Percentiles rank a stretch among this genome's conserved stretches.
Evolutionary conservation across 2,888 invertebrate species (phyloP).

Genomic region (Saturnia japonica): DNA sequence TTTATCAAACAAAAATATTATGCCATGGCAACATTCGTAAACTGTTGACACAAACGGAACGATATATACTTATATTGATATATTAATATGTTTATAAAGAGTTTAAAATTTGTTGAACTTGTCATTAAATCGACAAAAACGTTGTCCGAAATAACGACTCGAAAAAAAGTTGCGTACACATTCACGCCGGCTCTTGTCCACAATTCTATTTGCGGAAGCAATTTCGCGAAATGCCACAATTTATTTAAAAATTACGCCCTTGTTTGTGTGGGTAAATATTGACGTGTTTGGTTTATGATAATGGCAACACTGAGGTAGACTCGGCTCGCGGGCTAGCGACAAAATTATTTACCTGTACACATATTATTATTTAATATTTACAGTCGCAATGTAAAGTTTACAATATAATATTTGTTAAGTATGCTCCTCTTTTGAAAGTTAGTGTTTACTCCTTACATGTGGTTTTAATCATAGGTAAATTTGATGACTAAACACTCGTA

Average conservation of each 20-base stretch:
- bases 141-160: conserved; percentile 53
- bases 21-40: conserved; percentile 15
- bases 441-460: conserved; percentile 70
- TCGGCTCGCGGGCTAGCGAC: conserved; percentile 65
- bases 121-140: conserved; percentile 50
- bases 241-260: conserved; percentile 83
- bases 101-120: conserved; percentile 25
- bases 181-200: conserved; percentile 68
- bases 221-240: conserved; percentile 82
- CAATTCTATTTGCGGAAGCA: conserved; percentile 79
- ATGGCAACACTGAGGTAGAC: conserved; percentile 78
- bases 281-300: conserved; percentile 82
- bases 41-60: conserved; percentile 13
- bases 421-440: conserved; percentile 77
- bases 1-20: conserved; percentile 20
- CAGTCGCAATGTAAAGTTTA: conserved; percentile 77
- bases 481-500: conserved; percentile 62
- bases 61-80: conserved; percentile 16
- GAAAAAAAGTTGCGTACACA: conserved; percentile 72
- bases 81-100: conserved; percentile 17
- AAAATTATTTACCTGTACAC: conserved; percentile 75
- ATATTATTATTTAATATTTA: conserved; percentile 81
- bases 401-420: conserved; percentile 80
- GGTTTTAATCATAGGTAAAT: conserved; percentile 78
- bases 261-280: conserved; percentile 82